Evolutionary conservation across 2,888 invertebrate genomes (phyloP).

Genomic region (Oxytorus armatus): DNA sequence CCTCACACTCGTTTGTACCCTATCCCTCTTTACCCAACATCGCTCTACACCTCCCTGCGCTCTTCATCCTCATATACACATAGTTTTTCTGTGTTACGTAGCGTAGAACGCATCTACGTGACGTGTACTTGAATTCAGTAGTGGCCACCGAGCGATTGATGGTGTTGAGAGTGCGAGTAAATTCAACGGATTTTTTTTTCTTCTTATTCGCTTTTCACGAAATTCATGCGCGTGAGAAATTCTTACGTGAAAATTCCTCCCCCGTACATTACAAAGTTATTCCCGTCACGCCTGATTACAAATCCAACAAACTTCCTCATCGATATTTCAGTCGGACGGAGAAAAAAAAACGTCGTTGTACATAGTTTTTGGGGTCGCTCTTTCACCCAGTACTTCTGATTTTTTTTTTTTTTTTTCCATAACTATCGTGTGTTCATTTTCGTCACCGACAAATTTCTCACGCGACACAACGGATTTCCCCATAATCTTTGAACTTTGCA

Average conservation of each 20-base stretch:
- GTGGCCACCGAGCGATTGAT: conserved; percentile 76
- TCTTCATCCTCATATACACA: conserved; percentile 40
- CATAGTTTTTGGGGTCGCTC: no score
- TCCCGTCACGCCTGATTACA: background rate
- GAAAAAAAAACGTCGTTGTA: no score
- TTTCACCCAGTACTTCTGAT: no score
- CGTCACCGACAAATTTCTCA: no score
- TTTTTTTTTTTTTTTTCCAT: no score
- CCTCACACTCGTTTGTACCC: conserved; percentile 60
- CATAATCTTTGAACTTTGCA: no score
- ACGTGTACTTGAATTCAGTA: conserved; percentile 53
- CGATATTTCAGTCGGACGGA: background rate
- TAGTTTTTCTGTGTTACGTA: background rate
- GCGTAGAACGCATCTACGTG: conserved; percentile 35
- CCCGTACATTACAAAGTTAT: background rate
- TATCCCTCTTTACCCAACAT: conserved; percentile 59
- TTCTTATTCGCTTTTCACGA: conserved; percentile 6
- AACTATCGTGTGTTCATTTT: no score
- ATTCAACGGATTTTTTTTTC: conserved; percentile 20
- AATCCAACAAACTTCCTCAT: background rate
- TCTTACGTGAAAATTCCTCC: background rate
- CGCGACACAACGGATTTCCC: no score
- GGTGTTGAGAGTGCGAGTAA: conserved; percentile 74
- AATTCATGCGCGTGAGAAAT: background rate
- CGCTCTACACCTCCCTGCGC: conserved; percentile 25